These are phyloP conservation scores for Dynastes tityus DNA, from an alignment of 2,888 invertebrate species.

Conservation along the genomic window DNA sequence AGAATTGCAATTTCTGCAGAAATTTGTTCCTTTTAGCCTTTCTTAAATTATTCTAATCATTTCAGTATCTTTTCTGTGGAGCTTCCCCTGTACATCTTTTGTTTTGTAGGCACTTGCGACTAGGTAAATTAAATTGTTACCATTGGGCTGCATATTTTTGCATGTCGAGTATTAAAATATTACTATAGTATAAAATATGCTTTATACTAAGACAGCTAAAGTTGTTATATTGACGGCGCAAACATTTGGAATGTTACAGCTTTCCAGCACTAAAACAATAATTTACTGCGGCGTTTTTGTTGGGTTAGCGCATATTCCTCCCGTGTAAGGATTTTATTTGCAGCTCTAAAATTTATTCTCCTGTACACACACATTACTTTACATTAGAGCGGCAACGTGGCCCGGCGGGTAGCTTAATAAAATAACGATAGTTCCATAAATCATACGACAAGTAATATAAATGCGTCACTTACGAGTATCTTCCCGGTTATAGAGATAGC, in stretches of 20 bases:
- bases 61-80: no score
- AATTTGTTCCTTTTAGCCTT: no score
- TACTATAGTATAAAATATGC: neutral
- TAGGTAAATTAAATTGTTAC: no score
- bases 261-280: constrained; percentile 32
- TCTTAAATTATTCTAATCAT: no score
- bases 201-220: neutral
- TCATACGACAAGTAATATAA: constrained; percentile 49
- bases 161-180: neutral
- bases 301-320: neutral
- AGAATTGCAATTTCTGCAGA: no score
- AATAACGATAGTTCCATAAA: constrained; percentile 51
- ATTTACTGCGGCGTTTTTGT: constrained; percentile 23
- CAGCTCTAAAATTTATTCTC: constrained; percentile 33
- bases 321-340: neutral
- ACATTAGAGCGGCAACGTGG: constrained; percentile 11
- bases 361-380: constrained; percentile 20
- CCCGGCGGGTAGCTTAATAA: constrained; percentile 47
- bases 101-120: no score
- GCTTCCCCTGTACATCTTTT: no score
- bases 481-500: constrained; percentile 42
- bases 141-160: neutral
- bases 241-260: neutral
- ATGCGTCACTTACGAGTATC: constrained; percentile 50
- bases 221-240: no score